These are phyloP conservation scores for Jacana jacana DNA, from an alignment of 2,113 vertebrate genomes.

Conservation along the genomic window DNA sequence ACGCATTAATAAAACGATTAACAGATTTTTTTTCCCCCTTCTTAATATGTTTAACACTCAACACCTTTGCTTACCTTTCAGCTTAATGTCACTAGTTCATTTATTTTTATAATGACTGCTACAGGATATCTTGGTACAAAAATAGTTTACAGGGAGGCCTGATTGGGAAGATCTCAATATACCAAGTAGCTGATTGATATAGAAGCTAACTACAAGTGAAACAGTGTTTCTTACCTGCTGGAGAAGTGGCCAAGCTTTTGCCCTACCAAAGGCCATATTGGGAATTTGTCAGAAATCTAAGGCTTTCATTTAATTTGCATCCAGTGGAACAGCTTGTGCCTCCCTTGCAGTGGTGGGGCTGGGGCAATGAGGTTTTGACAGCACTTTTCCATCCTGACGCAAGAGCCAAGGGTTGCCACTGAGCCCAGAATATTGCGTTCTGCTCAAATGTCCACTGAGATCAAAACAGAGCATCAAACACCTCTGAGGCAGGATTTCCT, in stretches of 20 bases:
- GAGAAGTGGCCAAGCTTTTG: neutral
- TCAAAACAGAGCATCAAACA: neutral
- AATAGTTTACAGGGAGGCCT: conserved; percentile 37
- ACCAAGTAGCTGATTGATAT: neutral
- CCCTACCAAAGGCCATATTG: neutral
- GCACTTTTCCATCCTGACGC: accelerated
- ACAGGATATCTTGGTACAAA: conserved; percentile 27
- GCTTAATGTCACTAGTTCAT: conserved; percentile 65
- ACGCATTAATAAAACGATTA: conserved; percentile 66
- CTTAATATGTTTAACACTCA: conserved; percentile 59
- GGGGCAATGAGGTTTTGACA: neutral
- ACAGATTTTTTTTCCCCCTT: neutral
- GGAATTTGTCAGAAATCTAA: neutral
- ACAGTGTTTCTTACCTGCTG: neutral
- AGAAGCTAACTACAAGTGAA: neutral
- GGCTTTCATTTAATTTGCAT: neutral
- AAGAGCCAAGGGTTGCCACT: neutral
- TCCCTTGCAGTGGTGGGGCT: neutral
- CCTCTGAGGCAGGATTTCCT: neutral
- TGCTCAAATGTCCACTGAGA: neutral
- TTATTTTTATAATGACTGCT: conserved; percentile 62
- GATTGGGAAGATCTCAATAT: conserved; percentile 6
- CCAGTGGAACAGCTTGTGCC: neutral
- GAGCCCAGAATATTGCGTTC: neutral
- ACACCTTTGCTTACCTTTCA: conserved; percentile 64